Conservation (phyloP, 2,113 vertebrate species). For the Grantiella picta region DNA sequence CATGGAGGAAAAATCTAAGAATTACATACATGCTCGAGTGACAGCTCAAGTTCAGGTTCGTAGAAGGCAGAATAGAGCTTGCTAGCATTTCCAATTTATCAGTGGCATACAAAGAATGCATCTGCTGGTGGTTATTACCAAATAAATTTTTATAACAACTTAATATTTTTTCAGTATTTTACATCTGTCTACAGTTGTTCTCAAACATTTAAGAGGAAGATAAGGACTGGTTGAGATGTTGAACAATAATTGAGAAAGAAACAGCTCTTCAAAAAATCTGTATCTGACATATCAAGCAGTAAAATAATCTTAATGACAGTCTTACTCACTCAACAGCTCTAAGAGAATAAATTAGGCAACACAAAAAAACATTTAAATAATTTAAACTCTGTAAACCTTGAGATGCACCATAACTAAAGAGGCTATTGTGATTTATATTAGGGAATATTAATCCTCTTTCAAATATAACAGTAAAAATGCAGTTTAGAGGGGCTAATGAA, state of each 20-base stretch:
- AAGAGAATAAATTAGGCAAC: background rate
- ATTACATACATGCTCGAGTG: accelerated
- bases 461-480: background rate
- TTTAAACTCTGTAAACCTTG: background rate
- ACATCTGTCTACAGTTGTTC: background rate
- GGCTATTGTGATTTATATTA: constrained; percentile 15
- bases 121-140: background rate
- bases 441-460: constrained; percentile 15
- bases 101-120: background rate
- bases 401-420: constrained; percentile 22
- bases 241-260: background rate
- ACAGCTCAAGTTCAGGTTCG: background rate
- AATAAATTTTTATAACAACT: background rate
- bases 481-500: constrained; percentile 34
- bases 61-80: background rate
- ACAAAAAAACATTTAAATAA: background rate
- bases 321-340: background rate
- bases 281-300: background rate
- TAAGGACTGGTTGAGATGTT: background rate
- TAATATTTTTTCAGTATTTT: background rate
- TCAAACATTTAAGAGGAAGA: background rate
- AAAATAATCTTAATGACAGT: background rate
- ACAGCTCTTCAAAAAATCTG: background rate
- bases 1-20: background rate
- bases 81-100: background rate